phyloP scores from a whole-genome alignment of 2,888 invertebrate genomes.

The Polylopha cassiicola region DNA sequence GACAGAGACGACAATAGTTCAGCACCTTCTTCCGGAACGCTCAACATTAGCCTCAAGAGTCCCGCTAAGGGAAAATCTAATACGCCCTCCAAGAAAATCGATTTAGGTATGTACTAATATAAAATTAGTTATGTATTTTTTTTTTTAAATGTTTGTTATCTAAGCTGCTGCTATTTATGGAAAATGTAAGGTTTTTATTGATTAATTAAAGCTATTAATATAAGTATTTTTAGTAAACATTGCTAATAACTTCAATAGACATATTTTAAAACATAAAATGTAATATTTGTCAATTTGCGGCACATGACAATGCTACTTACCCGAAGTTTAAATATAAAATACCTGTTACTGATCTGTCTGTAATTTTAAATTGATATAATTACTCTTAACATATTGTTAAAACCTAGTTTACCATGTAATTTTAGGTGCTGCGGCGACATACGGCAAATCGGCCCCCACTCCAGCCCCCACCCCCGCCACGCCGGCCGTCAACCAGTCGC shows the following conservation, averaged over 20 bases:
- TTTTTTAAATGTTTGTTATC: constrained; percentile 1
- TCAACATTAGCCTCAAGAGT: constrained; percentile 56
- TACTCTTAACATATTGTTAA: neutral
- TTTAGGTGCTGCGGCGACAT: constrained; percentile 59
- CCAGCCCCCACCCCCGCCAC: constrained; percentile 26
- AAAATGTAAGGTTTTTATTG: too few species aligned
- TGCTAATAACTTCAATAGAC: too few species aligned
- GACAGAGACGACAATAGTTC: constrained; percentile 19
- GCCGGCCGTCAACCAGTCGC: constrained; percentile 34
- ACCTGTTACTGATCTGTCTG: too few species aligned
- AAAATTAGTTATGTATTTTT: neutral
- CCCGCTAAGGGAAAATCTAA: constrained; percentile 41
- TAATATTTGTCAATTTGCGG: too few species aligned
- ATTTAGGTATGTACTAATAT: constrained; percentile 56
- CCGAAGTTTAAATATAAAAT: too few species aligned
- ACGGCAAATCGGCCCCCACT: constrained; percentile 50
- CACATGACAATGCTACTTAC: too few species aligned
- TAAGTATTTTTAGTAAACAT: too few species aligned
- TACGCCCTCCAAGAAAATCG: constrained; percentile 73
- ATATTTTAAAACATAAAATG: too few species aligned
- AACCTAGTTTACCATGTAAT: neutral
- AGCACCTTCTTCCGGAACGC: constrained; percentile 24
- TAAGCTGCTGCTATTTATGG: too few species aligned
- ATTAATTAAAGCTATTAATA: too few species aligned
- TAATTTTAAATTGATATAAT: neutral